Conservation (phyloP, 2,113 vertebrate species). For the Arothron firmamentum region DNA sequence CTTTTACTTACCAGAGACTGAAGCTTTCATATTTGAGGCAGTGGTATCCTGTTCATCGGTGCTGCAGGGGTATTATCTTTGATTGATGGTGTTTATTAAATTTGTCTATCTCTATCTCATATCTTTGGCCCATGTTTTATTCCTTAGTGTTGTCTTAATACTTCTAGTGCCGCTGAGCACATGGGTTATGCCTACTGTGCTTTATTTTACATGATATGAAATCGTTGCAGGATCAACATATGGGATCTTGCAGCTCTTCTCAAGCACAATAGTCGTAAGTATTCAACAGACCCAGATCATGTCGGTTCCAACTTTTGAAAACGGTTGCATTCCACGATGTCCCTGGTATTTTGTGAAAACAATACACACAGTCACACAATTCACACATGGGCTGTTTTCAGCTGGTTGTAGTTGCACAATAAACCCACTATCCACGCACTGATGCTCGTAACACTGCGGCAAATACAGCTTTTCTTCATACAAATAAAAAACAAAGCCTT, state of each 20-base stretch:
- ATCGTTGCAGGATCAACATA: constrained; percentile 86
- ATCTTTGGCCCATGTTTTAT: not conserved
- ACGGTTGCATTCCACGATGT: constrained; percentile 33
- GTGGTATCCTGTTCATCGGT: not conserved
- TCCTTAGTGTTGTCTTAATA: not conserved
- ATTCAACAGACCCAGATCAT: constrained; percentile 19
- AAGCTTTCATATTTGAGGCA: not conserved
- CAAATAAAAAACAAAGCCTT: constrained; percentile 1
- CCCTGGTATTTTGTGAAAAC: constrained; percentile 48
- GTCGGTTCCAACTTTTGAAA: constrained; percentile 7
- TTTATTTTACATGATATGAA: not conserved
- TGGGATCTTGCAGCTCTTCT: constrained; percentile 91
- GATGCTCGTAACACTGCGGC: not conserved
- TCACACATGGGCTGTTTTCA: not conserved
- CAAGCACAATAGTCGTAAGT: constrained; percentile 94
- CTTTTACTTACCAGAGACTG: too few relatives aligned
- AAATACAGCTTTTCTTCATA: not conserved
- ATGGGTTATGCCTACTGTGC: not conserved
- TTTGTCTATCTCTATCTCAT: not conserved
- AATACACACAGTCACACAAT: constrained; percentile 41
- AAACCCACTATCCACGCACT: constrained; percentile 11
- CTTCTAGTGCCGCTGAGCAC: not conserved
- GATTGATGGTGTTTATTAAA: not conserved
- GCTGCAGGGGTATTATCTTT: not conserved
- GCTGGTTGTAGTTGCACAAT: constrained; percentile 25